A percentile compares a stretch with the other conserved stretches of the same genome.
These are phyloP conservation scores for Poeciliopsis occidentalis DNA, from an alignment of 2,113 vertebrate genomes.

Conservation along the genomic window DNA sequence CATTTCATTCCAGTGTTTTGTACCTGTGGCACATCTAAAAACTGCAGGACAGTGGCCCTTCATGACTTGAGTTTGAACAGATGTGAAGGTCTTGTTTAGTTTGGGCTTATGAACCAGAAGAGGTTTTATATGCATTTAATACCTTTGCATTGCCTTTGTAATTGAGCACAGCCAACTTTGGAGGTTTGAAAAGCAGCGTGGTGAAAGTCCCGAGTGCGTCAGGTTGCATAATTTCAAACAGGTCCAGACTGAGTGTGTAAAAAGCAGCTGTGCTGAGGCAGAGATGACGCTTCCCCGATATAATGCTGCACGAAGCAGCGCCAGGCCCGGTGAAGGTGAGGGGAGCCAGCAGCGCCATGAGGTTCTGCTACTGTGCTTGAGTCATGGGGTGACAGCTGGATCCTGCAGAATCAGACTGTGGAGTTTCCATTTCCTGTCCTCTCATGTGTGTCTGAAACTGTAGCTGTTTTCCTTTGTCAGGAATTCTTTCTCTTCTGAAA, in stretches of 20 bases:
- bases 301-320: constrained; percentile 20
- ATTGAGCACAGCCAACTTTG: constrained; percentile 9
- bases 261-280: neutral
- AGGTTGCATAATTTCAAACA: constrained; percentile 38
- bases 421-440: constrained; percentile 69
- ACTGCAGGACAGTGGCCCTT: too few relatives aligned
- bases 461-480: constrained; percentile 41
- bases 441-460: constrained; percentile 34
- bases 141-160: constrained; percentile 3
- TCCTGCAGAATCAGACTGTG: constrained; percentile 33
- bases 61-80: neutral
- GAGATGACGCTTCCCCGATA: neutral
- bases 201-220: constrained; percentile 18
- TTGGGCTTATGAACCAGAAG: constrained; percentile 8
- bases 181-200: constrained; percentile 20
- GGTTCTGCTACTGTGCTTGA: constrained; percentile 43
- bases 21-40: too few relatives aligned
- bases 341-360: constrained; percentile 35
- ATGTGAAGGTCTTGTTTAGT: neutral
- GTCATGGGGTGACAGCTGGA: constrained; percentile 51
- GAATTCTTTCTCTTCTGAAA: constrained; percentile 11
- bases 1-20: too few relatives aligned
- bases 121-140: constrained; percentile 19
- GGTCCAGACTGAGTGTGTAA: neutral
- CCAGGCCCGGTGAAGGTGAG: constrained; percentile 36